Percentiles rank a stretch among this genome's conserved stretches.
phyloP scores from a whole-genome alignment of 2,113 vertebrate species.

The Hippocampus guttulatus region DNA sequence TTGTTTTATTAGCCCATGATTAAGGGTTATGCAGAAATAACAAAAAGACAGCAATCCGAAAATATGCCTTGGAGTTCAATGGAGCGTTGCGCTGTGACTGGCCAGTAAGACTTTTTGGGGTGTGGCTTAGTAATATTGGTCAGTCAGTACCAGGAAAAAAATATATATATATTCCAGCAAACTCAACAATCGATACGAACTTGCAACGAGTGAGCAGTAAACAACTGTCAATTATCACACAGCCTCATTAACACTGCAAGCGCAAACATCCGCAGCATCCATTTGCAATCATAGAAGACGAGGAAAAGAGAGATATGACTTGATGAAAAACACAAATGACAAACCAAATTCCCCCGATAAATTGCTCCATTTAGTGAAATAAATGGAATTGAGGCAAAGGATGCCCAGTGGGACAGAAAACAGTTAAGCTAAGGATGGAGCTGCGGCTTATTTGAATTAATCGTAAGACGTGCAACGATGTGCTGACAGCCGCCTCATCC shows the following conservation, averaged over 20 bases:
- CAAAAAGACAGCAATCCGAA: background rate
- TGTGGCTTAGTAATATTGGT: slow-evolving; percentile 6
- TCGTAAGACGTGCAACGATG: slow-evolving; percentile 50
- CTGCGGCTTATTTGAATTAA: slow-evolving; percentile 54
- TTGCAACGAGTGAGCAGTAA: slow-evolving; percentile 23
- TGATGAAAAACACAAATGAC: slow-evolving; percentile 62
- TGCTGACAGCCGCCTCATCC: slow-evolving; percentile 53
- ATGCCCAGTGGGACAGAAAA: slow-evolving; percentile 63
- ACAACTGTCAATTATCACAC: slow-evolving; percentile 16
- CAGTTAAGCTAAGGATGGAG: slow-evolving; percentile 62
- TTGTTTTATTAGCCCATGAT: too few relatives aligned
- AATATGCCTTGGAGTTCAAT: background rate
- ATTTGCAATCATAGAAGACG: slow-evolving; percentile 25
- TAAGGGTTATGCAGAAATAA: too few relatives aligned
- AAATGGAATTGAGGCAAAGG: slow-evolving; percentile 70
- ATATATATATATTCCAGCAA: slow-evolving; percentile 4
- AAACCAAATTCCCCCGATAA: slow-evolving; percentile 66
- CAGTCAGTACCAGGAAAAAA: background rate
- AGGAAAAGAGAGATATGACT: slow-evolving; percentile 41
- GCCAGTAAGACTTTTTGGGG: background rate
- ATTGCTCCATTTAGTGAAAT: slow-evolving; percentile 69
- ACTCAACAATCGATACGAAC: slow-evolving; percentile 25
- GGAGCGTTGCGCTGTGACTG: background rate
- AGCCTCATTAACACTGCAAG: slow-evolving; percentile 9
- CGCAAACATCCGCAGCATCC: slow-evolving; percentile 41